Evolutionary conservation across 2,113 vertebrate species (phyloP).

Genomic region (Odontesthes bonariensis): DNA sequence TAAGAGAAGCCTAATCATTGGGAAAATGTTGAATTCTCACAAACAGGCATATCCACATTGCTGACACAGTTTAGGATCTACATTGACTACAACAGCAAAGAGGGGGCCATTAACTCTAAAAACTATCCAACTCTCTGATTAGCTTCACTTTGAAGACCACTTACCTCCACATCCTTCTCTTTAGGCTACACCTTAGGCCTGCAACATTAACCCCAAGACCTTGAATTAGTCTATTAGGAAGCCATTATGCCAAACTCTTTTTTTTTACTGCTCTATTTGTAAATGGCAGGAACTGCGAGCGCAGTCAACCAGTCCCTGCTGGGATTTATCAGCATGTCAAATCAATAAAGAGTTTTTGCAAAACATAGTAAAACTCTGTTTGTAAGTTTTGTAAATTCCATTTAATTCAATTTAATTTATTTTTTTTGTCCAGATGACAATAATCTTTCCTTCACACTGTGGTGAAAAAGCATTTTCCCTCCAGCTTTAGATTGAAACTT

Average conservation of each 20-base stretch:
- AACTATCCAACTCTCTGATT: slow-evolving; percentile 54
- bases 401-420: background rate
- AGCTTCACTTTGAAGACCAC: slow-evolving; percentile 59
- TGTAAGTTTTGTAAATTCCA: background rate
- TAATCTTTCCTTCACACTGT: background rate
- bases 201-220: slow-evolving; percentile 35
- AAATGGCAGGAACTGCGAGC: background rate
- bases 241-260: background rate
- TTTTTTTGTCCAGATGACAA: background rate
- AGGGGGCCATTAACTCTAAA: slow-evolving; percentile 45
- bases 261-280: background rate
- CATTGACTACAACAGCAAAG: background rate
- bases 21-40: background rate
- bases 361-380: too few species aligned
- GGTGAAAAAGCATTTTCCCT: background rate
- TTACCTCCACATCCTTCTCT: slow-evolving; percentile 38
- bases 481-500: slow-evolving; percentile 29
- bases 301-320: background rate
- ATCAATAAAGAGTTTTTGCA: background rate
- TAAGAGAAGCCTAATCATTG: background rate
- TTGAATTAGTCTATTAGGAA: slow-evolving; percentile 13
- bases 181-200: slow-evolving; percentile 50
- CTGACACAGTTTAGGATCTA: background rate
- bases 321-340: background rate
- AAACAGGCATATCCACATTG: background rate